Base-by-base conservation (phyloP, 1,140 invertebrate species). In the Thalassaphorura encarpata region DNA sequence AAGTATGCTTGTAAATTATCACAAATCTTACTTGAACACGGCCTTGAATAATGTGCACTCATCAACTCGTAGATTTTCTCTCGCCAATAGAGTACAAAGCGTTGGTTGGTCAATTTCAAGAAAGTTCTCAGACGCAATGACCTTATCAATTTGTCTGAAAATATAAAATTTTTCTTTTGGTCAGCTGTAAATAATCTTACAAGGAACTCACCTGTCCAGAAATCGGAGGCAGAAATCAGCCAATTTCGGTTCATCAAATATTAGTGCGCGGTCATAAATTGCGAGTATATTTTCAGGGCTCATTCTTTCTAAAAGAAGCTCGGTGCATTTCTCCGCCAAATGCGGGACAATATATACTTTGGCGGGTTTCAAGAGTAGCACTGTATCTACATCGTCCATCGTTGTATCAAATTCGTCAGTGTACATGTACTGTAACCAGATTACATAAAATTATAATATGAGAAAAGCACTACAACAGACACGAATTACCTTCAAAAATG, bases 261-360 rank as follows among this genome's bases (percentile, higher is more conserved):
- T 75, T 54, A 88, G 76, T 54, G 87, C 90, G 70, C 92, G 88
- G 70, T 87, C 90, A 63, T 93, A 77, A 56, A 94, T 79, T 57
- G 93, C 75, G 72, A 89, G 93, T 41, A 89, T 88, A 73, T 94
- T 94, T 75, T 90, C 88, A 62, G 88, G 88, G 47, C 87, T 92
- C 60, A 93, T 74, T 76, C 87, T 90, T 55, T 87, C 89, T 75
- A 92, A 88, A 63, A 94, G 77, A 76, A 87, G 92, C 71, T 83
- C 87, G 46, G 93, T 88, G 73, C 89, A 93, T 41, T 87, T 87
- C 58, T 84, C 77, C 33, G 88, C 88, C 68, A 94, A 76, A 73
- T 91, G 86, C 27, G 89, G 89, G 33, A 94, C 87, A 67, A 93
- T 87, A 71, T 93, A 94, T 70, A 93, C 92, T 70, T 94, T 93